Base-by-base conservation (phyloP, 2,113 vertebrate species). In the Corythornis cristatus region DNA sequence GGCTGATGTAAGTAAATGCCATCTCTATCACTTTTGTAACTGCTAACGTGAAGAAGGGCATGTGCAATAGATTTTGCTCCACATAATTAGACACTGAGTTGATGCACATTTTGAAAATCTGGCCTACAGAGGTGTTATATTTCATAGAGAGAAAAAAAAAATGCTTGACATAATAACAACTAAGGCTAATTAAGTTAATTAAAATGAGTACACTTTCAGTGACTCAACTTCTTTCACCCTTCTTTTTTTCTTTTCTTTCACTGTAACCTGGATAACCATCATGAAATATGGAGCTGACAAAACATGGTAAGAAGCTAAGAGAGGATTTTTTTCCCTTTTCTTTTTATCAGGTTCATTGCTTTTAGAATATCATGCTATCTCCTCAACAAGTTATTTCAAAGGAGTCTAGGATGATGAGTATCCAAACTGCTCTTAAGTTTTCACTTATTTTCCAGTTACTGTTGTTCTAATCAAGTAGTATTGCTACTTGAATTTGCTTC, bases 261-360 rank as follows among this genome's bases (percentile, higher is more conserved):
- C 19, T 56, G 9, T 50, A 42, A 16, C 21, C 85, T 2, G 12
- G n/a, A 13, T 86, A 65, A 61, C 8, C 8, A 61, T 73, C 81
- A 54, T 31, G 33, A 86, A 81, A 89, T 26, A 71, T 6, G 60
- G 83, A 86, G 15, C 42, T 73, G 37, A 78, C 37, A 88, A 86
- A 78, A 42, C 37, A 62, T 7, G n/a, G 8, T 29, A 68, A 90
- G 15, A 64, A 86, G 8, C 11, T 75, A 56, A 31, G 79, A 50
- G 3, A 14, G 0, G 28, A 40, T 54, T 67, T 37, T 3, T 2
- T 2, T 8, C 18, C 9, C 15, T 15, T 3, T 5, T 61, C 19
- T 80, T 83, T 86, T 80, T 53, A 9, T 14, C 4, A 14, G 5
- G 7, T 31, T 78, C 53, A 65, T 65, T 86, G 51, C 25, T 22